phyloP scores from a whole-genome alignment of 2,113 vertebrate species.

The Rhea pennata region DNA sequence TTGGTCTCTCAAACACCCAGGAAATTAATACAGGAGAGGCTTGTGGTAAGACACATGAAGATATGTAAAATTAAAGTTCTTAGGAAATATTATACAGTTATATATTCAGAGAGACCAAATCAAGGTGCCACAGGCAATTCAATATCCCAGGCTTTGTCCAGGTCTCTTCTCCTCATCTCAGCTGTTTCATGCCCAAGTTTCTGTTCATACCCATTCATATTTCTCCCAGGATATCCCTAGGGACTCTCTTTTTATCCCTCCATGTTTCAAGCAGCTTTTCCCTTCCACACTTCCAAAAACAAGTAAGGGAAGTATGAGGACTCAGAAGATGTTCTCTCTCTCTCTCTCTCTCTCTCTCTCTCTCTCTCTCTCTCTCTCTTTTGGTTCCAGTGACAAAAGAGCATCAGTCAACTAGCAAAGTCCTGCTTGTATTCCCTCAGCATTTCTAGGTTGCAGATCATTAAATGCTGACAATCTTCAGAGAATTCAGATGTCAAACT shows the following conservation, averaged over 20 bases:
- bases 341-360: not conserved
- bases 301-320: not conserved
- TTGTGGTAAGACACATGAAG: rapidly evolving
- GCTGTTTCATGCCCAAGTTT: not conserved
- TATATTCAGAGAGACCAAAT: not conserved
- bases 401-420: rapidly evolving
- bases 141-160: not conserved
- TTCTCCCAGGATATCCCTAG: not conserved
- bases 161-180: not conserved
- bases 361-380: not conserved
- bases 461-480: rapidly evolving
- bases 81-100: rapidly evolving
- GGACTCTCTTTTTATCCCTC: not conserved
- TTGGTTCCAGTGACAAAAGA: not conserved
- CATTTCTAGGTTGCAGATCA: not conserved
- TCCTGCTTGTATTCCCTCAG: not conserved
- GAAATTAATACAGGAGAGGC: not conserved
- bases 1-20: rapidly evolving
- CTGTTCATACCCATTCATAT: not conserved
- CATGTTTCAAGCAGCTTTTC: not conserved
- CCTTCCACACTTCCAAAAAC: not conserved
- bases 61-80: not conserved
- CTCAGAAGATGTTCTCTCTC: not conserved
- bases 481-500: too few species aligned
- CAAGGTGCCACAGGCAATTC: not conserved